These are phyloP conservation scores for Florisuga fusca DNA, from an alignment of 2,797 vertebrate species.

Conservation along the genomic window DNA sequence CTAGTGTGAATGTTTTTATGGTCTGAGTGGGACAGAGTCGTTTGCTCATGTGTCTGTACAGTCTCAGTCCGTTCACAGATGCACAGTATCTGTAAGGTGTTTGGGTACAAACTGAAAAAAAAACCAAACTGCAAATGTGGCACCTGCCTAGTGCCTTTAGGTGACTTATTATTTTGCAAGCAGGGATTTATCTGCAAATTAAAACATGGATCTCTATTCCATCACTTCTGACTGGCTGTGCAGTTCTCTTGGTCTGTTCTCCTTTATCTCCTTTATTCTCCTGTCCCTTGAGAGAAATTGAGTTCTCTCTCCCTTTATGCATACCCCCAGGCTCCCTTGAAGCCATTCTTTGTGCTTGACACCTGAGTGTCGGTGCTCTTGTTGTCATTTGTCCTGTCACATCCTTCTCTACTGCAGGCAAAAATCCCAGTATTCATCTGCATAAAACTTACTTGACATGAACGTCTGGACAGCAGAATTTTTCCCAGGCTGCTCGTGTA, in stretches of 20 bases:
- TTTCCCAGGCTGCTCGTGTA: not conserved
- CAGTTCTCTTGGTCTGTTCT: not conserved
- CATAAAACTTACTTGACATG: not conserved
- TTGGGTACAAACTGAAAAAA: not conserved
- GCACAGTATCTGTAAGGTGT: not conserved
- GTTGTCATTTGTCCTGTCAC: conserved; percentile 44
- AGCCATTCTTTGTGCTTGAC: conserved; percentile 34
- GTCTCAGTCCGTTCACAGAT: not conserved
- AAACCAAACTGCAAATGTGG: not conserved
- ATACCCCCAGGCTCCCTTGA: conserved; percentile 36
- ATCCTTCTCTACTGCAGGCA: not conserved
- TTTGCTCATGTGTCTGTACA: not conserved
- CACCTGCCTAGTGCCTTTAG: not conserved
- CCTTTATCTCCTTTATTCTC: not conserved
- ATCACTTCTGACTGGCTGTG: not conserved
- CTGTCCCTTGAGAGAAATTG: not conserved
- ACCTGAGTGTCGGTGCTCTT: conserved; percentile 16
- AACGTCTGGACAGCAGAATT: not conserved
- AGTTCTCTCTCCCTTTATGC: not conserved
- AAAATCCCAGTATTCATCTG: not conserved
- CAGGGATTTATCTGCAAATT: conserved; percentile 4
- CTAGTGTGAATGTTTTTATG: not conserved
- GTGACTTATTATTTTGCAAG: not conserved
- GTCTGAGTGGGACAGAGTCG: not conserved
- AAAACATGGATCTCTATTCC: not conserved